Evolutionary conservation across 1,140 invertebrate genomes (phyloP).

Genomic region (Piezodorus guildinii): DNA sequence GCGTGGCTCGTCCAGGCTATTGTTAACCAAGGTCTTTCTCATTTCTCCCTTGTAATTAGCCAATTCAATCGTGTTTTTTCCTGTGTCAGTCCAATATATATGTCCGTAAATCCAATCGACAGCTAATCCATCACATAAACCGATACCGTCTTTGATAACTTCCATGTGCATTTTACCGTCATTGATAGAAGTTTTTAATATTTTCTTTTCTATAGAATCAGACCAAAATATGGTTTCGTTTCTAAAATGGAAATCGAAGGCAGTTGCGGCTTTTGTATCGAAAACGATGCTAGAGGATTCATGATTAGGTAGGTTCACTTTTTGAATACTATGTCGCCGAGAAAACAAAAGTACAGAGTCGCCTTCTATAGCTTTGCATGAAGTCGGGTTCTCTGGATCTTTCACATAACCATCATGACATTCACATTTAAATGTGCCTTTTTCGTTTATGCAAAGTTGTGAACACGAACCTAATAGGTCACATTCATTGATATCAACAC

Average conservation of each 20-base stretch:
- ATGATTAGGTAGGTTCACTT: constrained; percentile 61
- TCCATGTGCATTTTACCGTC: constrained; percentile 72
- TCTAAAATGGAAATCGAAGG: constrained; percentile 76
- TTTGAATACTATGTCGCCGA: constrained; percentile 71
- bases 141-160: constrained; percentile 69
- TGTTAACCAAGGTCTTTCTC: constrained; percentile 72
- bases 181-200: constrained; percentile 62
- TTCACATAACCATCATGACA: constrained; percentile 76
- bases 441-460: constrained; percentile 81
- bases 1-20: constrained; percentile 80
- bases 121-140: constrained; percentile 61
- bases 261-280: constrained; percentile 74
- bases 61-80: constrained; percentile 79
- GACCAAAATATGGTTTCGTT: constrained; percentile 74
- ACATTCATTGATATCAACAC: constrained; percentile 90
- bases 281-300: constrained; percentile 77
- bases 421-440: constrained; percentile 84
- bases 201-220: constrained; percentile 58
- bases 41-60: constrained; percentile 79
- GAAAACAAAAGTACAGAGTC: constrained; percentile 69
- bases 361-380: constrained; percentile 67
- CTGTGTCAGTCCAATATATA: constrained; percentile 92
- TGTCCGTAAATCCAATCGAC: constrained; percentile 78
- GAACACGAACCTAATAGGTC: constrained; percentile 78
- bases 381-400: constrained; percentile 66